These are phyloP conservation scores for Frankliniella fusca DNA, from an alignment of 2,888 invertebrate genomes.

Conservation along the genomic window DNA sequence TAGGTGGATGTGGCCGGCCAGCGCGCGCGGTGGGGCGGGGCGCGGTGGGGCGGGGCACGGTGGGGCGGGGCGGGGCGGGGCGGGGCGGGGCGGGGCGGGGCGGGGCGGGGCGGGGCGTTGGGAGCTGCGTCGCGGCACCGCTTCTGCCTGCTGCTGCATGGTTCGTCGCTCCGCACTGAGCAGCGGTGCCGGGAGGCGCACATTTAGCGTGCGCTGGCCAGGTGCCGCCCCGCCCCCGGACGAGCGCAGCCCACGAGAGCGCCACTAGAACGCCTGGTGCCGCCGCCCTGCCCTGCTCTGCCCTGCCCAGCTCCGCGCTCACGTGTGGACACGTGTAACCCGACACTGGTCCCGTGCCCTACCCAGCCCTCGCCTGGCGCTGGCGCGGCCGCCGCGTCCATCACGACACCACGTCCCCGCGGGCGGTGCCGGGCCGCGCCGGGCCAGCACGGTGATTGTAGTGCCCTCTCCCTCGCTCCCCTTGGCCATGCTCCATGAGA, in stretches of 20 bases:
- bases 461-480: too few species aligned
- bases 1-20: not conserved
- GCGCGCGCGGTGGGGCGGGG: not conserved
- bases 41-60: not conserved
- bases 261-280: not conserved
- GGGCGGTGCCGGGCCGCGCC: not conserved
- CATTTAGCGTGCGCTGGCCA: not conserved
- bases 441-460: too few species aligned
- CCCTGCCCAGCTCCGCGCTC: too few species aligned
- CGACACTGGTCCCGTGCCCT: too few species aligned
- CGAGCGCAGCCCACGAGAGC: not conserved
- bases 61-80: not conserved
- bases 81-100: not conserved
- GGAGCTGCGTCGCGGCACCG: not conserved
- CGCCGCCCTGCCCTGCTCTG: not conserved
- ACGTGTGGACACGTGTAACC: too few species aligned
- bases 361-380: too few species aligned
- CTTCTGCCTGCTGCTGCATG: too few species aligned
- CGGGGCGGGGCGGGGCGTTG: not conserved
- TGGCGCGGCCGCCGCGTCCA: too few species aligned
- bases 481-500: too few species aligned
- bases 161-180: not conserved
- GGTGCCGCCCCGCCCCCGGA: not conserved
- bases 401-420: not conserved
- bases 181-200: not conserved